Evolutionary conservation across 2,113 vertebrate genomes (phyloP), one percentile per base, ranked within the genome.

Genomic region (Cathartes aura): DNA sequence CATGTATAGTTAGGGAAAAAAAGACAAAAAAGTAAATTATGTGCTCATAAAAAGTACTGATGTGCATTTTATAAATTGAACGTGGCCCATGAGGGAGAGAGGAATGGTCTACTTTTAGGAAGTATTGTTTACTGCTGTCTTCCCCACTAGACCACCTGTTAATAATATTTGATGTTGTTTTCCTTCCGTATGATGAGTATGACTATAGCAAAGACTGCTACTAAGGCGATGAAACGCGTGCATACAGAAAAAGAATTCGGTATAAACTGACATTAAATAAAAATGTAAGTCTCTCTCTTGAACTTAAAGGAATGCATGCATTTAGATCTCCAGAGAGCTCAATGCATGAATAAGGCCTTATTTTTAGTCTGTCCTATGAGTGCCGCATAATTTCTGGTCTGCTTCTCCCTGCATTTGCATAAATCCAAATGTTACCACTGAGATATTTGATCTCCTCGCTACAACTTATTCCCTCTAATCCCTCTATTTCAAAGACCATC

Each of bases 401-500:
- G 63, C 78, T 83, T 90, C 45, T 67, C 62, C 42, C 24, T 56
- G 47, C 4, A 75, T 80, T 36, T 94, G 78, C 72, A 83, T 80
- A 87, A 96, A 90, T 17, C 42, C 66, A 71, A 66, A 84, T 43
- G 73, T 81, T 84, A 66, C 24, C 82, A 42, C 62, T 9, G 53
- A 93, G 83, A 70, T 68, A 91, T 21, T 2, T 91, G 60, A 89
- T 75, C 86, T 89, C 52, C 70, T 94, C 0, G 0, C 62, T 87
- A 50, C 52, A 66, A 70, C 50, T 70, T 92, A 73, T 12, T 96
- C 70, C 50, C 29, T 58, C 48, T 96, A 91, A 93, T 73, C 87
- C 76, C 70, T 94, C 76, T 42, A 17, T 88, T 95, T 87, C 91
- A 88, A 87, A 97, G 73, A 34, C 66, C 74, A 90, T 89, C 62